Conservation (phyloP, 2,888 invertebrate genomes). For the Sisyra terminalis region DNA sequence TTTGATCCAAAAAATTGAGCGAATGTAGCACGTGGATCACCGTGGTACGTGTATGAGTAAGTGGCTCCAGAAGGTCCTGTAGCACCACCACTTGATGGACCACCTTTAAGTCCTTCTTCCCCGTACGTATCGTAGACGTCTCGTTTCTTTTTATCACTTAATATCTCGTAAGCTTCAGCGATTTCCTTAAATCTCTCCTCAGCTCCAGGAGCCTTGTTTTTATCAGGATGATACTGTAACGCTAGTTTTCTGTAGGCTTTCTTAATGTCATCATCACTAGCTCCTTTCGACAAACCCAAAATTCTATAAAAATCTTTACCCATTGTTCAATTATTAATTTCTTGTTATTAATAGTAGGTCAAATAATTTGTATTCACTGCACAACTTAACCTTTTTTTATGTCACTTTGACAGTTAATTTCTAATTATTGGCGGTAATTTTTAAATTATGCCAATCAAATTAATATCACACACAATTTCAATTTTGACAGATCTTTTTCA, state of each 20-base stretch:
- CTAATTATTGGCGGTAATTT: too few species aligned
- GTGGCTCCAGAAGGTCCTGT: constrained; percentile 36
- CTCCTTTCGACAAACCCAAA: constrained; percentile 65
- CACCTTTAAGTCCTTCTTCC: constrained; percentile 78
- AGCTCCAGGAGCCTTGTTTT: constrained; percentile 83
- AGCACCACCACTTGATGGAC: constrained; percentile 26
- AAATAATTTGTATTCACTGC: too few species aligned
- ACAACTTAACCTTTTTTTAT: too few species aligned
- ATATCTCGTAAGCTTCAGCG: constrained; percentile 92
- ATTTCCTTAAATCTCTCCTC: constrained; percentile 91
- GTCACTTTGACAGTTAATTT: too few species aligned
- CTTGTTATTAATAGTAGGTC: too few species aligned
- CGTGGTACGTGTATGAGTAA: constrained; percentile 75
- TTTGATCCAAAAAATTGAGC: constrained; percentile 90
- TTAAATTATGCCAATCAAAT: too few species aligned
- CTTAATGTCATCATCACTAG: constrained; percentile 88
- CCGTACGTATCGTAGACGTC: constrained; percentile 85
- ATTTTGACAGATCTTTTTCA: too few species aligned
- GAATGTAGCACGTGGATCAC: constrained; percentile 89
- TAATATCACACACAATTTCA: too few species aligned
- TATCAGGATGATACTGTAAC: constrained; percentile 93
- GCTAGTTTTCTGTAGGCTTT: constrained; percentile 91
- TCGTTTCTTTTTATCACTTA: constrained; percentile 87
- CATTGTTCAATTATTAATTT: constrained; percentile 34
- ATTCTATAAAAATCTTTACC: constrained; percentile 95